Conservation (phyloP, 2,113 vertebrate species). For the Corythoichthys haematopterus region DNA sequence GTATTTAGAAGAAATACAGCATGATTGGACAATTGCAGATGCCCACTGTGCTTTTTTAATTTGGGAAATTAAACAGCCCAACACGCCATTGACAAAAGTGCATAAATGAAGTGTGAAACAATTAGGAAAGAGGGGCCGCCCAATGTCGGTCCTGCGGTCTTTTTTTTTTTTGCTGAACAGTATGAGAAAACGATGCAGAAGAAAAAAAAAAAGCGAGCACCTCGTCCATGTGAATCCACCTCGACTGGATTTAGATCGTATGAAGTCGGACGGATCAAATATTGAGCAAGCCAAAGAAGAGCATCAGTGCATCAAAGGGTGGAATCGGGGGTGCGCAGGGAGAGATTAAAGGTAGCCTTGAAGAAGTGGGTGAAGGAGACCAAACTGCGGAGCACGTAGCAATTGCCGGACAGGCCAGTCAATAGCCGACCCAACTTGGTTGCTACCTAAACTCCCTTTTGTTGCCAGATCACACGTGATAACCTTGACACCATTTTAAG, state of each 20-base stretch:
- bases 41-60: neutral
- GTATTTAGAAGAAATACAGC: neutral
- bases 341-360: slow-evolving; percentile 75
- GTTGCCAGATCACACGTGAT: slow-evolving; percentile 26
- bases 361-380: slow-evolving; percentile 73
- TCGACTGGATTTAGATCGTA: slow-evolving; percentile 64
- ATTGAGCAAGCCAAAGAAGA: slow-evolving; percentile 69
- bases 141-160: slow-evolving; percentile 22
- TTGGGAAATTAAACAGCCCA: neutral
- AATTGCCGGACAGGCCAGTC: slow-evolving; percentile 44
- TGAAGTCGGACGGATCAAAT: slow-evolving; percentile 69
- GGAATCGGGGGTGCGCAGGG: slow-evolving; percentile 56
- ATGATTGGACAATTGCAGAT: neutral
- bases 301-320: slow-evolving; percentile 70
- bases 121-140: slow-evolving; percentile 16
- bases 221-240: slow-evolving; percentile 49
- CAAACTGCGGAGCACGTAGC: slow-evolving; percentile 57
- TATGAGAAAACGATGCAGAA: slow-evolving; percentile 19
- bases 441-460: slow-evolving; percentile 16
- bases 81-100: neutral
- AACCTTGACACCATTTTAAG: slow-evolving; percentile 44
- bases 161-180: slow-evolving; percentile 32
- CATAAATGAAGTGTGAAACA: neutral
- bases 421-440: slow-evolving; percentile 49
- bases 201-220: slow-evolving; percentile 30